Conservation (phyloP, 2,113 vertebrate genomes). For the Saccopteryx bilineata region DNA sequence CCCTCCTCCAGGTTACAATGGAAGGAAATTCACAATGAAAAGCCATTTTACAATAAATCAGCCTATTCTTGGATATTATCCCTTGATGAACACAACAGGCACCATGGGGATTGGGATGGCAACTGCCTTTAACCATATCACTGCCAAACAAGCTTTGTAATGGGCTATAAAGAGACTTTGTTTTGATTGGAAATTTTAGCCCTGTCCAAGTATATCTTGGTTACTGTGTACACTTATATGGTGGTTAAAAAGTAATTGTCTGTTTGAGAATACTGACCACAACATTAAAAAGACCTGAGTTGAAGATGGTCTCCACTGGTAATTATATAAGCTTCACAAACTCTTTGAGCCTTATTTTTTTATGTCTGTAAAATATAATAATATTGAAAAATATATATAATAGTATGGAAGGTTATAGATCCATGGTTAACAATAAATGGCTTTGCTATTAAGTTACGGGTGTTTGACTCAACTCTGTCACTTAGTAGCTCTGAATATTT, state of each 20-base stretch:
- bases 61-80: neutral
- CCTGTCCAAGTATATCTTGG: neutral
- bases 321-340: neutral
- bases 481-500: neutral
- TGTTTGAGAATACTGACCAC: neutral
- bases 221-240: neutral
- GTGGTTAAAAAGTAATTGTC: neutral
- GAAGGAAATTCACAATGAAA: neutral
- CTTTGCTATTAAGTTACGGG: neutral
- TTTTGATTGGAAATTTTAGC: neutral
- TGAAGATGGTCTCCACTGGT: neutral
- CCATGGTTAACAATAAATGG: neutral
- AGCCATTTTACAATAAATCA: neutral
- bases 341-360: neutral
- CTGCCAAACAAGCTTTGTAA: neutral
- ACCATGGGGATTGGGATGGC: neutral
- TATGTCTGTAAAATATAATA: neutral
- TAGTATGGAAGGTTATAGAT: neutral
- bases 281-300: neutral
- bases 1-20: neutral
- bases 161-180: neutral
- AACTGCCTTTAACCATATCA: slow-evolving; percentile 26
- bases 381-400: too few species aligned
- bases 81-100: neutral
- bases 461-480: neutral